Base-by-base conservation (phyloP, 2,797 vertebrate species). In the Bradypodion ventrale region DNA sequence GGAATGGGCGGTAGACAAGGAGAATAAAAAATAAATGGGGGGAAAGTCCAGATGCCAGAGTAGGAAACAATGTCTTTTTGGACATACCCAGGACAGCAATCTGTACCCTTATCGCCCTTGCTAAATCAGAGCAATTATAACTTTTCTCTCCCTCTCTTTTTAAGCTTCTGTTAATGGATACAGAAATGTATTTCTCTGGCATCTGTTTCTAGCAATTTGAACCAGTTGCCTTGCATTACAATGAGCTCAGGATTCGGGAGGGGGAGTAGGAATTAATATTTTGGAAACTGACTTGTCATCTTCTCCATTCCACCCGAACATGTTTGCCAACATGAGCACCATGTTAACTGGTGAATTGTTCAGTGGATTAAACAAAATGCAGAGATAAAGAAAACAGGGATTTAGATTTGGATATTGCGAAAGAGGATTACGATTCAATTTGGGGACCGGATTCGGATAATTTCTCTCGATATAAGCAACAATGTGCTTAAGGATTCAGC, bases 341-440 rank as follows among this genome's bases (percentile, higher is more conserved):
- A 66, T 85, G n/a, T 91, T 87, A 32, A 89, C 81, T 83, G 68
- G 76, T 85, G 83, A 89, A 83, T 90, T 76, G 86, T 91, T 93
- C 83, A 83, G 90, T 81, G 87, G 86, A 87, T 93, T 93, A 88
- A 83, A 83, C 76, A 88, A 92, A 94, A 92, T 89, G 73, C 46
- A 83, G 84, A 83, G 92, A 93, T 92, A 94, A 94, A 92, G 91
- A 91, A 91, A 93, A 88, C 77, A 87, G 92, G 91, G 89, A 90
- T 94, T 94, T 92, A 92, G 89, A 90, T 83, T 88, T 88, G 90
- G 92, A 92, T 94, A 93, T 91, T 88, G 87, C 78, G 88, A 93
- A 89, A 89, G 75, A 91, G 6, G 89, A 92, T 93, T 93, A 92
- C 91, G 92, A 92, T 92, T 93, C 91, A 91, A 92, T 94, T 93